phyloP scores from a whole-genome alignment of 2,888 invertebrate genomes.

The Seira ritae region DNA sequence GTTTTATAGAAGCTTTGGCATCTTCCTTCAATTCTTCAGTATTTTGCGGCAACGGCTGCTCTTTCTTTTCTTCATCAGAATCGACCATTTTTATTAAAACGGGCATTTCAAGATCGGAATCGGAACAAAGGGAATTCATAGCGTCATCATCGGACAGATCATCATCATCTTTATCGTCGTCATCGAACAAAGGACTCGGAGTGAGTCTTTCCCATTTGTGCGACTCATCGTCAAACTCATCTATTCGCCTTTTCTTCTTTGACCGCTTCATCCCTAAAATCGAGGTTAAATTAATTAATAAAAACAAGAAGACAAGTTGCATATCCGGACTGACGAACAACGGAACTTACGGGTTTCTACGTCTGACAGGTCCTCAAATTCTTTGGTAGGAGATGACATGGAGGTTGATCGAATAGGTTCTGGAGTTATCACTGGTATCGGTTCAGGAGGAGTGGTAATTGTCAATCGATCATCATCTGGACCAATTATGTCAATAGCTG shows the following conservation, averaged over 20 bases:
- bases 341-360: neutral
- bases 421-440: slow-evolving; percentile 18
- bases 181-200: slow-evolving; percentile 41
- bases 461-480: slow-evolving; percentile 48
- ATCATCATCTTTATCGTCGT: slow-evolving; percentile 9
- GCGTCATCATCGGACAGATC: slow-evolving; percentile 2
- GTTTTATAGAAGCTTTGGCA: too few relatives aligned
- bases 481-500: slow-evolving; percentile 57
- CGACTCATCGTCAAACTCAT: slow-evolving; percentile 32
- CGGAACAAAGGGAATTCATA: too few relatives aligned
- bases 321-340: too few relatives aligned
- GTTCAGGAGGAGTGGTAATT: slow-evolving; percentile 44
- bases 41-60: too few relatives aligned
- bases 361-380: neutral
- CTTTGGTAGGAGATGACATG: slow-evolving; percentile 32
- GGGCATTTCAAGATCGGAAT: slow-evolving; percentile 67
- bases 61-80: slow-evolving; percentile 30
- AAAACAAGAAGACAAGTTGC: too few relatives aligned
- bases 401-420: neutral
- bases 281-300: too few relatives aligned
- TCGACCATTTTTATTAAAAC: slow-evolving; percentile 56
- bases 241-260: slow-evolving; percentile 13
- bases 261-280: slow-evolving; percentile 20
- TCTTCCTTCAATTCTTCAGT: too few relatives aligned
- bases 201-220: slow-evolving; percentile 48